Percentiles rank a stretch among this genome's conserved stretches.
Conservation (phyloP, 2,797 vertebrate species). For the Lutjanus campechanus region DNA sequence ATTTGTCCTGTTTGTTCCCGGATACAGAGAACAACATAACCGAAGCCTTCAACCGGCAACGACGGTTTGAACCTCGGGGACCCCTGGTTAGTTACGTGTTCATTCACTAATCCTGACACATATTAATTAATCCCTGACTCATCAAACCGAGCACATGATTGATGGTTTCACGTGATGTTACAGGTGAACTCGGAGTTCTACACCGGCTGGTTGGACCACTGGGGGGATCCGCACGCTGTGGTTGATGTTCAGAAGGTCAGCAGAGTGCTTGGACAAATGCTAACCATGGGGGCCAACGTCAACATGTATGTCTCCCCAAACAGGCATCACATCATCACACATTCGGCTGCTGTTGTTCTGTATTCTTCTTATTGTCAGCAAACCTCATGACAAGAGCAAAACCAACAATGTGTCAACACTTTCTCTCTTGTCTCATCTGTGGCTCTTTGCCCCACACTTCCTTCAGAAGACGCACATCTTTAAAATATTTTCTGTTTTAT, state of each 20-base stretch:
- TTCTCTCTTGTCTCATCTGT: too few species aligned
- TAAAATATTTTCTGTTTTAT: not conserved
- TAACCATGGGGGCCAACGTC: slow-evolving; percentile 92
- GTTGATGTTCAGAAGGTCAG: slow-evolving; percentile 83
- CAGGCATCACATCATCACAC: slow-evolving; percentile 3
- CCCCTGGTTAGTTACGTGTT: slow-evolving; percentile 88
- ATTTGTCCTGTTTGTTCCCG: not conserved
- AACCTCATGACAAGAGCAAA: not conserved
- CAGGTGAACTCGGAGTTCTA: slow-evolving; percentile 99
- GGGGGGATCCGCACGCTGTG: slow-evolving; percentile 90
- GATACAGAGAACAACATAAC: slow-evolving; percentile 88
- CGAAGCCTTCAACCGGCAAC: slow-evolving; percentile 89
- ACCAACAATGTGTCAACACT: not conserved
- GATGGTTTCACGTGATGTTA: slow-evolving; percentile 22
- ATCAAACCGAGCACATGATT: not conserved
- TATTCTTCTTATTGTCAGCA: not conserved
- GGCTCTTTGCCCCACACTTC: not conserved
- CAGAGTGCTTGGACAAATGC: slow-evolving; percentile 87
- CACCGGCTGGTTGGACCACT: slow-evolving; percentile 98
- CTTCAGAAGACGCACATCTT: too few species aligned
- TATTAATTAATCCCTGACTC: not conserved
- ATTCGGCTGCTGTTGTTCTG: not conserved
- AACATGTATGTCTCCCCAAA: slow-evolving; percentile 90
- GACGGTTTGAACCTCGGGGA: slow-evolving; percentile 89
- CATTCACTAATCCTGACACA: not conserved